Conservation (phyloP, 1,140 invertebrate species). For the Bombus polaris region DNA sequence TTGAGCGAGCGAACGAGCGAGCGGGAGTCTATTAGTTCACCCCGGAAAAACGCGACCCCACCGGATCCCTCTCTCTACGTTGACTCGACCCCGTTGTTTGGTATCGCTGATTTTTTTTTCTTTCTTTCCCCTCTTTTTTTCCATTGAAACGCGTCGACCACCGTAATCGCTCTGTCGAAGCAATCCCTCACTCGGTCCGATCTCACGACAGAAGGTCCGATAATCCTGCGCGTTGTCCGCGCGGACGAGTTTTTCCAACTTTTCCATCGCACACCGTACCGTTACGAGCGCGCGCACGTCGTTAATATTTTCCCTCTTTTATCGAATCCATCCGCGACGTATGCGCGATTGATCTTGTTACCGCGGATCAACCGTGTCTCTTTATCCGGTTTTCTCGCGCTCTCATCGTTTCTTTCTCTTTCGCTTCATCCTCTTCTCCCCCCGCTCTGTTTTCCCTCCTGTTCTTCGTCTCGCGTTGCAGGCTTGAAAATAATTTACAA, state of each 20-base stretch:
- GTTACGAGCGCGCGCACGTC: constrained; percentile 11
- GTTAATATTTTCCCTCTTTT: constrained; percentile 47
- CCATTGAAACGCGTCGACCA: constrained; percentile 75
- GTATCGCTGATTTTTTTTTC: constrained; percentile 76
- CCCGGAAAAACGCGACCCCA: constrained; percentile 78
- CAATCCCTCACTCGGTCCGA: constrained; percentile 66
- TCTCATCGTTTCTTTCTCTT: not conserved
- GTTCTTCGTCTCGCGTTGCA: not conserved
- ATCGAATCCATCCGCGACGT: constrained; percentile 39
- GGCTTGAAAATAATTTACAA: constrained; percentile 14
- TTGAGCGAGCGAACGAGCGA: constrained; percentile 67
- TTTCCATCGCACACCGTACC: constrained; percentile 6
- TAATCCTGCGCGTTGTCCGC: constrained; percentile 60
- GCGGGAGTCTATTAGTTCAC: constrained; percentile 80
- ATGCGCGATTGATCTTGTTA: constrained; percentile 49
- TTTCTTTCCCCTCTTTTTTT: constrained; percentile 65
- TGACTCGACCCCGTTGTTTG: constrained; percentile 70
- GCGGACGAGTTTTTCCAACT: constrained; percentile 50
- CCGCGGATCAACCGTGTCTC: constrained; percentile 21
- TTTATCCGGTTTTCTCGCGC: not conserved
- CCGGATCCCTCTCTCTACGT: constrained; percentile 61
- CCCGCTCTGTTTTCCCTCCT: not conserved
- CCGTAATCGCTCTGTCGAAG: constrained; percentile 76
- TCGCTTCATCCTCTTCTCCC: not conserved
- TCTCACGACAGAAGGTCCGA: constrained; percentile 67